Conservation (phyloP, 35 echinoderm and acorn worm genomes). For the Ptychodera flava region DNA sequence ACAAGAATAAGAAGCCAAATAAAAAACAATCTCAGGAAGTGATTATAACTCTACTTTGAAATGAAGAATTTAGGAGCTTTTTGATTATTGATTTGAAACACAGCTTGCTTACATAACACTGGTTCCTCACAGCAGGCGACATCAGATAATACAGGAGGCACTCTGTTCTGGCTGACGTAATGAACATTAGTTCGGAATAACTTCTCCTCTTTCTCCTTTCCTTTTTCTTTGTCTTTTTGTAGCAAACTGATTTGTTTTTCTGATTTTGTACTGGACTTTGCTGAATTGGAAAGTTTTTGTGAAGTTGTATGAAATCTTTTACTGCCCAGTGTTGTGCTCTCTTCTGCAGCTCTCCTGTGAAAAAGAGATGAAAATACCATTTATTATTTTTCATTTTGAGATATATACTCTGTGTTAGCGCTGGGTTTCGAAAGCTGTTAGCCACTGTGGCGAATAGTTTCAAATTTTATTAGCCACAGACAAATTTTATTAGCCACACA, state of each 20-base stretch:
- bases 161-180: not conserved
- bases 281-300: not conserved
- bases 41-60: no score
- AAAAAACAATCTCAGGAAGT: no score
- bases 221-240: not conserved
- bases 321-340: not conserved
- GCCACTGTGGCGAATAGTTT: no score
- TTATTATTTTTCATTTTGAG: not conserved
- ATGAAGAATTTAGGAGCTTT: no score
- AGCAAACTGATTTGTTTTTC: not conserved
- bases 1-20: no score
- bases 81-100: no score
- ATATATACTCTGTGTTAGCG: no score
- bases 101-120: not conserved
- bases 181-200: not conserved
- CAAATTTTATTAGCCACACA: no score
- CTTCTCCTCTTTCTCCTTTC: not conserved
- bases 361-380: not conserved
- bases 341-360: not conserved
- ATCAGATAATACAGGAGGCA: not conserved
- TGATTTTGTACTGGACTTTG: not conserved
- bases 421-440: no score
- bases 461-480: no score
- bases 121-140: not conserved
- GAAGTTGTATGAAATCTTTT: not conserved